Percentiles rank a stretch among this genome's conserved stretches.
Conservation (phyloP, 37 sponge, comb jelly and placozoan genomes). For the Diacarnus erythraeanus region DNA sequence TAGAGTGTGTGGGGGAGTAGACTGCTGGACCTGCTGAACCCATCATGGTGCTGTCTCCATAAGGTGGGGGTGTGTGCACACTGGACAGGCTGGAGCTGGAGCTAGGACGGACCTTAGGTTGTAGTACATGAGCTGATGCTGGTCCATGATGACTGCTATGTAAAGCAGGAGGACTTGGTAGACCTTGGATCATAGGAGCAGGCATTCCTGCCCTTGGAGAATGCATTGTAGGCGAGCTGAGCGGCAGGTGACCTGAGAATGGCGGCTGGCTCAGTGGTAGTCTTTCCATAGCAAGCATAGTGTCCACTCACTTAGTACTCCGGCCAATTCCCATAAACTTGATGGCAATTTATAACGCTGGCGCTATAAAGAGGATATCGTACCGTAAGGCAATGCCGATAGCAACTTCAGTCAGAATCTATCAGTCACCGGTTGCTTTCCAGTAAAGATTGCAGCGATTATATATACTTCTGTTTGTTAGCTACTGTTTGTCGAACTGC, state of each 20-base stretch:
- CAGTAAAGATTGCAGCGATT: neutral
- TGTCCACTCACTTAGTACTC: constrained; percentile 3
- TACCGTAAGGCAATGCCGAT: no score
- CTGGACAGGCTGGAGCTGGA: constrained; percentile 39
- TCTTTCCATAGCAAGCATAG: constrained; percentile 78
- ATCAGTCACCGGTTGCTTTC: no score
- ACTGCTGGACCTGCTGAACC: constrained; percentile 21
- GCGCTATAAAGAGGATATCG: neutral
- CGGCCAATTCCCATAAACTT: no score
- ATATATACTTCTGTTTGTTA: no score
- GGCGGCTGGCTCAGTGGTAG: constrained; percentile 56
- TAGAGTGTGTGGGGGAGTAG: constrained; percentile 40
- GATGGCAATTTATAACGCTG: no score
- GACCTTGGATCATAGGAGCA: constrained; percentile 31
- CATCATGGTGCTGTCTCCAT: constrained; percentile 27
- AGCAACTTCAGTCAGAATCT: no score
- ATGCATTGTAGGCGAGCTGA: constrained; percentile 40
- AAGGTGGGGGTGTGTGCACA: constrained; percentile 52
- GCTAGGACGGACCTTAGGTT: constrained; percentile 9
- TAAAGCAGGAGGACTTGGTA: constrained; percentile 10
- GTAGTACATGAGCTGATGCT: neutral
- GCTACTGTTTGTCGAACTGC: no score
- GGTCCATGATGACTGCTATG: constrained; percentile 10
- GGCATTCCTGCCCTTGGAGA: constrained; percentile 50
- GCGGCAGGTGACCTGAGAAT: constrained; percentile 31